A percentile compares a stretch with the other conserved stretches of the same genome.
Evolutionary conservation across 2,113 vertebrate species (phyloP).

Genomic region (Pygoscelis antarcticus): DNA sequence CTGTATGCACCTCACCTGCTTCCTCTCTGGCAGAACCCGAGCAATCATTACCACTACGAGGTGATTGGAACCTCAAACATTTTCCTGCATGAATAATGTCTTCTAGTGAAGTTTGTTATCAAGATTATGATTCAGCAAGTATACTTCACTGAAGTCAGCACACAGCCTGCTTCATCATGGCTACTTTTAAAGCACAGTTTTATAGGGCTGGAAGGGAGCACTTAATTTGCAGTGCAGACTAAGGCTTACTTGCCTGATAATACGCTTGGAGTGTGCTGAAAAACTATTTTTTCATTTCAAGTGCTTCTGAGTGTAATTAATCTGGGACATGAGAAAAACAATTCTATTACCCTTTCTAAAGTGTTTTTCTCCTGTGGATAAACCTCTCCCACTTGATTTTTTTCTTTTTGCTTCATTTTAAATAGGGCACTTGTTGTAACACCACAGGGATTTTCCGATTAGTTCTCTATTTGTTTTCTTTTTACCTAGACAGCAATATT

Average conservation of each 20-base stretch:
- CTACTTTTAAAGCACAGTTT: background rate
- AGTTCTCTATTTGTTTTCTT: slow-evolving; percentile 31
- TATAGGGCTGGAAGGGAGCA: slow-evolving; percentile 25
- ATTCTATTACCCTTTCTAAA: slow-evolving; percentile 67
- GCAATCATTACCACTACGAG: accelerated
- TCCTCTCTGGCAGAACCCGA: background rate
- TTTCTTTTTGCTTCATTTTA: slow-evolving; percentile 54
- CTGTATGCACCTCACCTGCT: background rate
- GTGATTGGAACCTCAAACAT: background rate
- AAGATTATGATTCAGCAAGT: background rate
- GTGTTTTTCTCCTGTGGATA: slow-evolving; percentile 70
- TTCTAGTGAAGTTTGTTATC: background rate
- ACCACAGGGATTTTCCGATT: slow-evolving; percentile 21
- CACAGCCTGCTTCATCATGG: background rate
- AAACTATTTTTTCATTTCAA: slow-evolving; percentile 72
- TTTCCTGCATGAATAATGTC: background rate
- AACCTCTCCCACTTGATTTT: slow-evolving; percentile 59
- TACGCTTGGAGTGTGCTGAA: slow-evolving; percentile 55
- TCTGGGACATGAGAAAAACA: slow-evolving; percentile 68
- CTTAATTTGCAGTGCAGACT: slow-evolving; percentile 43
- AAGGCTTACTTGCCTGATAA: slow-evolving; percentile 42
- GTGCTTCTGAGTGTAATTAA: slow-evolving; percentile 76
- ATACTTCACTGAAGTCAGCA: background rate
- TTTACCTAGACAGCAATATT: slow-evolving; percentile 14
- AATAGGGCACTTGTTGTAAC: slow-evolving; percentile 31